Base-by-base conservation (phyloP, 2,113 vertebrate species). In the Chaetorhynchus papuensis region DNA sequence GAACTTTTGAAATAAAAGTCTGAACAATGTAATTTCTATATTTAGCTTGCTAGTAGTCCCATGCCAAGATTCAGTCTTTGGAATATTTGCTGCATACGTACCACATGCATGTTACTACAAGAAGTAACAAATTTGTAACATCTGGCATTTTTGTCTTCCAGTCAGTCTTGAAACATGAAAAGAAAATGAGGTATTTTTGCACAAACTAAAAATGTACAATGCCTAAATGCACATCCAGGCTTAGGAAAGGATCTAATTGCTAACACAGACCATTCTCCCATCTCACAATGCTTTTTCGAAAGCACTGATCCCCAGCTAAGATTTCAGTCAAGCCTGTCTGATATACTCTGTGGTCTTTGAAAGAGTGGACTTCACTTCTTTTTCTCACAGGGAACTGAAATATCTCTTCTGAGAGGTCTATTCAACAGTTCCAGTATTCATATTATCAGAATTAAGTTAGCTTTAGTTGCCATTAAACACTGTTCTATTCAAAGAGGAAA, bases 11-110 rank as follows among this genome's bases (percentile, higher is more conserved):
- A 94, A 89, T 69, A 83, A 74, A 89, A 83, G 31, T 69, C 76
- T 84, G 83, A 96, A 95, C 78, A 94, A 94, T 80, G 24, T 65
- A 35, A 77, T 90, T 61, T 63, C 78, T 90, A 78, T 95, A 90
- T 88, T 96, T 93, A 94, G 83, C 61, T 35, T 44, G 59, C 15
- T 49, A 53, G 50, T 24, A 66, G 37, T 63, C 37, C 44, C 28
- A 80, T 19, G 82, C 93, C 89, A 94, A 83, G 35, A 85, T 74
- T 80, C 56, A 57, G 53, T 61, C 83, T 88, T 88, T 70, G 41
- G 60, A 68, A 44, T 84, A 91, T 90, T 81, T 96, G 52, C 83
- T 90, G 61, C 69, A 74, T 84, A 63, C 14, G 1, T 87, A 89
- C 64, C 60, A 84, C 87, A 92, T 82, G 80, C 74, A 64, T 59